Conservation (phyloP, 2,888 invertebrate genomes). For the Oxyteleia sp. region DNA sequence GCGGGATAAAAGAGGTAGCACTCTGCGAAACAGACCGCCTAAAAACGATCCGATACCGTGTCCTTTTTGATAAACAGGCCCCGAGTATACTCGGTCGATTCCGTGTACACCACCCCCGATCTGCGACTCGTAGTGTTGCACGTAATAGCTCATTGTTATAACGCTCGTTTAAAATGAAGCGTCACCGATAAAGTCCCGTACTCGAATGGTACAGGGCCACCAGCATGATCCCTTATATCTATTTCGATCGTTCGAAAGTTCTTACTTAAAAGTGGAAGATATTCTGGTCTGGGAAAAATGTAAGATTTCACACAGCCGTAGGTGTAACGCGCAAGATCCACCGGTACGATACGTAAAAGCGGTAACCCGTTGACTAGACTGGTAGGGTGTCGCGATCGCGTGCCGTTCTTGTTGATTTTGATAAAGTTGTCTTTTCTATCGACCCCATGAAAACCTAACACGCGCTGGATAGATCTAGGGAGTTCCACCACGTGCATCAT, state of each 20-base stretch:
- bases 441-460: no score
- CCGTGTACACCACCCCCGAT: not conserved
- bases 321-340: constrained; percentile 30
- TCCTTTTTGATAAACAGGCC: constrained; percentile 9
- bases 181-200: constrained; percentile 40
- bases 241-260: constrained; percentile 55
- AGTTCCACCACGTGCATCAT: no score
- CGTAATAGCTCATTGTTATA: constrained; percentile 4
- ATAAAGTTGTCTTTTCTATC: no score
- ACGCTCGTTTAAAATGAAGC: constrained; percentile 36
- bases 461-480: no score
- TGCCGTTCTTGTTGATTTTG: no score
- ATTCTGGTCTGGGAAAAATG: constrained; percentile 23
- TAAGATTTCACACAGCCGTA: constrained; percentile 17
- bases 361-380: no score
- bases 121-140: not conserved
- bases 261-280: no score
- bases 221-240: constrained; percentile 65
- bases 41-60: constrained; percentile 30
- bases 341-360: constrained; percentile 18
- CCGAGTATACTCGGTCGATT: constrained; percentile 7
- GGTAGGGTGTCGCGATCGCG: no score
- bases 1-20: constrained; percentile 19
- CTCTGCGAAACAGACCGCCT: constrained; percentile 23
- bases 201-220: constrained; percentile 58